Evolutionary conservation across 2,888 invertebrate genomes (phyloP).

Genomic region (Drosophila pegasa): DNA sequence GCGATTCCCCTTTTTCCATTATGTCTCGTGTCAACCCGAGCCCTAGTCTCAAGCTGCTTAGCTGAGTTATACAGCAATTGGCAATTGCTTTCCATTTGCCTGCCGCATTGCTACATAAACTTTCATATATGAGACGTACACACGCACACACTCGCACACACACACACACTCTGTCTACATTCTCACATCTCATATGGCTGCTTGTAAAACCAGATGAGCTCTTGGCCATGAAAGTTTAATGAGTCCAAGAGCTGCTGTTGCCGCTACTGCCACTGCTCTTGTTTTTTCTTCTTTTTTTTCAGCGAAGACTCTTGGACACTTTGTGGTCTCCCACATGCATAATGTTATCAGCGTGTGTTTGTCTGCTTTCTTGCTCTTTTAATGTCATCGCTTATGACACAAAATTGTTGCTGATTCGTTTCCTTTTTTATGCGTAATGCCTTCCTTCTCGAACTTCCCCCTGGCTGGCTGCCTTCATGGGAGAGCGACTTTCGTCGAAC

Average conservation of each 20-base stretch:
- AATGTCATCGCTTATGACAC: conserved; percentile 65
- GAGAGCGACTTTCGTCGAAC: conserved; percentile 1
- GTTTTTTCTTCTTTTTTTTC: conserved; percentile 22
- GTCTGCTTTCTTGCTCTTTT: conserved; percentile 30
- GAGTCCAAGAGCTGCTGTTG: conserved; percentile 38
- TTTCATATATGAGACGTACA: conserved; percentile 19
- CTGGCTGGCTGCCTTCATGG: neutral
- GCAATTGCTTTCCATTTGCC: conserved; percentile 68
- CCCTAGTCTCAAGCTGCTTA: conserved; percentile 29
- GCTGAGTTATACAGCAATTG: conserved; percentile 57
- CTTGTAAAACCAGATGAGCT: conserved; percentile 54
- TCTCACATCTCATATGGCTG: conserved; percentile 18
- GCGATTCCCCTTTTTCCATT: conserved; percentile 5
- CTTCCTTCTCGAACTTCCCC: conserved; percentile 13
- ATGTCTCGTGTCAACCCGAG: conserved; percentile 9
- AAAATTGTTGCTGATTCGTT: conserved; percentile 68
- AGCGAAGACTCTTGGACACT: conserved; percentile 33
- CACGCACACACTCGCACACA: conserved; percentile 19
- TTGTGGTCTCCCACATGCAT: conserved; percentile 41
- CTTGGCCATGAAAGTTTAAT: conserved; percentile 70
- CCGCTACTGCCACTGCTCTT: conserved; percentile 1
- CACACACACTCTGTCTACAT: conserved; percentile 40
- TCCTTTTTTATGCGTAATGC: conserved; percentile 54
- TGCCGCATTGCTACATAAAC: conserved; percentile 56
- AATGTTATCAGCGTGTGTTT: conserved; percentile 22